Evolutionary conservation across 1,140 invertebrate genomes (phyloP), one percentile per base, ranked within the genome.

Genomic region (Microplitis demolitor): DNA sequence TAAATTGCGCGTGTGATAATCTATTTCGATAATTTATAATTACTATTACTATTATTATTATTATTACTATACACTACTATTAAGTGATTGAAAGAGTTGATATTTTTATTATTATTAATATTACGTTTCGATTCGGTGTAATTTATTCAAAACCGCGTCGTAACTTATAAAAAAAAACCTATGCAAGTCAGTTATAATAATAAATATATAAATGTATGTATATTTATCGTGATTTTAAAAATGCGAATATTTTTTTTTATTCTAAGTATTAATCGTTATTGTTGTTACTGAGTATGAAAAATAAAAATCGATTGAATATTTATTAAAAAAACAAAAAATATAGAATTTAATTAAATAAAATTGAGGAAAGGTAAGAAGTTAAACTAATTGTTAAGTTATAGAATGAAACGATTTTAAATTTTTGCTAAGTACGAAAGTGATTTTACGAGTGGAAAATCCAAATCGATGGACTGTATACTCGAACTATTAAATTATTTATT

Each of bases 261-360:
- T 61, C 66, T 74, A 69, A 74, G 64, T 35, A 35, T 51, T 69
- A 45, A 24, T 51, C 61, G 72, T 69, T 73, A 69, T 64, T 73
- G 58, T 73, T 74, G 67, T 74, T 74, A 69, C 58, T 64, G 61
- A 66, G 51, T 60, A 67, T 61, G 66, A 33, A 66, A 54, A 45
- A 70, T 24, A 14, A 62, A 33, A 56, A 39, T 74, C 16, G 67
- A 69, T 53, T 64, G 51, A 63, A 56, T 69, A 74, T 64, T 74
- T 63, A 34, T 45, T 56, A 37, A 13, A 71, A 61, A 35, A 37
- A 64, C 9, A 56, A 39, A 56, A 34, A 31, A 45, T 16, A 56
- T n/a, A 33, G 34, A 56, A 33, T 9, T 66, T 14, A 39, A 72
- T 16, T 14, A 33, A 60, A 63, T 51, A 24, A 24, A 24, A 24